Percentiles rank a stretch among this genome's conserved stretches.
These are phyloP conservation scores for Butorides virescens DNA, from an alignment of 2,113 vertebrate genomes.

Conservation along the genomic window DNA sequence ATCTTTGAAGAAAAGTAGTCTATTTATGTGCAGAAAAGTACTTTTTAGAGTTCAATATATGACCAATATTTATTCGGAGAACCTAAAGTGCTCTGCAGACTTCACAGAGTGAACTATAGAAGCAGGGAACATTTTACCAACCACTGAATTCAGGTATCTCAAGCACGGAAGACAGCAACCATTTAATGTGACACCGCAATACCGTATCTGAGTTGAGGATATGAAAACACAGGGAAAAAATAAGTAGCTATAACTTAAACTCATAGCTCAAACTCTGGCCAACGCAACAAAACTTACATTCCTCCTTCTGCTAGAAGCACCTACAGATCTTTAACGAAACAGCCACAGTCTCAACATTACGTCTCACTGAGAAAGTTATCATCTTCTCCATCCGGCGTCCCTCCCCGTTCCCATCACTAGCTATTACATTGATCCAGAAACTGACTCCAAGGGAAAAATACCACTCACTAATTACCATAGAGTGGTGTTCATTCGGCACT, in stretches of 20 bases:
- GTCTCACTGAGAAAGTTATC: not conserved
- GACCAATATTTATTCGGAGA: not conserved
- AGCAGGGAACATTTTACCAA: not conserved
- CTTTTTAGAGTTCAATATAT: not conserved
- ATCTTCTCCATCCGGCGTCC: not conserved
- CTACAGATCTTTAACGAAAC: not conserved
- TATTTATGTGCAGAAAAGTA: not conserved
- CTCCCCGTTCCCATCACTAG: not conserved
- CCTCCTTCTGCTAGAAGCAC: not conserved
- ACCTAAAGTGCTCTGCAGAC: not conserved
- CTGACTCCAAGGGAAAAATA: constrained; percentile 46
- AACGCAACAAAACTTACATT: not conserved
- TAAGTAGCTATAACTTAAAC: not conserved
- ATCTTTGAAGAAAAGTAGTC: not conserved
- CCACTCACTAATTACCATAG: constrained; percentile 51
- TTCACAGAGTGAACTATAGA: not conserved
- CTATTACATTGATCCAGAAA: constrained; percentile 26
- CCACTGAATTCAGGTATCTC: not conserved
- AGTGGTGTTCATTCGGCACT: constrained; percentile 63
- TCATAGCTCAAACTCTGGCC: not conserved
- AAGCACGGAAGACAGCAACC: not conserved
- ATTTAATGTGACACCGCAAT: not conserved
- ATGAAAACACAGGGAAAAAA: not conserved
- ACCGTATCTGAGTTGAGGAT: not conserved
- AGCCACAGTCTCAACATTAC: not conserved